Evolutionary conservation across 2,888 invertebrate species (phyloP).

Genomic region (Machimus atricapillus): DNA sequence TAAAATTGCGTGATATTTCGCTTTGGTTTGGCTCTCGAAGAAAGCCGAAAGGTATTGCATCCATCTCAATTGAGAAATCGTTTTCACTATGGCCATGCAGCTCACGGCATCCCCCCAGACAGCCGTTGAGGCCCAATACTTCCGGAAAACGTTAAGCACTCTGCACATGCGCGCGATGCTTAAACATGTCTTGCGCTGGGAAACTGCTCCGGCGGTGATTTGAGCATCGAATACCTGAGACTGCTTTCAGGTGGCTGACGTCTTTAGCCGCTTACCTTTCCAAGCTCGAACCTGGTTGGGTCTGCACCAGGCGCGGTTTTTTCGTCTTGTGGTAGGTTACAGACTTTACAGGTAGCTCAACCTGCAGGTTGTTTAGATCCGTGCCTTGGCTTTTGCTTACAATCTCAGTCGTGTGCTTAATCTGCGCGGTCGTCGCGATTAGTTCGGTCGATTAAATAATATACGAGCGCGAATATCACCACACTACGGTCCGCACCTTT

Average conservation of each 20-base stretch:
- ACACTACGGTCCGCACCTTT: background rate
- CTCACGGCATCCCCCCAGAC: background rate
- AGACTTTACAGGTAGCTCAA: slow-evolving; percentile 22
- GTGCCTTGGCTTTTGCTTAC: slow-evolving; percentile 3
- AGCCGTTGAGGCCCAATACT: background rate
- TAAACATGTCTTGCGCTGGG: background rate
- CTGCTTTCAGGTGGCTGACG: slow-evolving; percentile 9
- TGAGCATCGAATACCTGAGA: slow-evolving; percentile 1
- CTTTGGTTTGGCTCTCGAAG: background rate
- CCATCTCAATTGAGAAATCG: background rate
- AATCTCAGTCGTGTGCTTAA: slow-evolving; percentile 14
- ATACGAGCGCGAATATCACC: background rate
- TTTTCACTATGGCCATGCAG: background rate
- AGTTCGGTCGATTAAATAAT: slow-evolving; percentile 26
- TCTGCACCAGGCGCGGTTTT: background rate
- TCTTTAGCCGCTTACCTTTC: slow-evolving; percentile 20
- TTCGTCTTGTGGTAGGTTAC: slow-evolving; percentile 32
- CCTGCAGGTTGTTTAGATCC: slow-evolving; percentile 32
- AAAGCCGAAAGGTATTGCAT: background rate
- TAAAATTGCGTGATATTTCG: background rate
- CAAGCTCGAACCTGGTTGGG: background rate
- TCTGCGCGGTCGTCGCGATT: slow-evolving; percentile 20
- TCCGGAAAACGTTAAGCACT: slow-evolving; percentile 3
- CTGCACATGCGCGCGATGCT: background rate
- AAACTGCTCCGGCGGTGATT: background rate